Base-by-base conservation (phyloP, 2,888 invertebrate genomes). In the Thyatira batis region DNA sequence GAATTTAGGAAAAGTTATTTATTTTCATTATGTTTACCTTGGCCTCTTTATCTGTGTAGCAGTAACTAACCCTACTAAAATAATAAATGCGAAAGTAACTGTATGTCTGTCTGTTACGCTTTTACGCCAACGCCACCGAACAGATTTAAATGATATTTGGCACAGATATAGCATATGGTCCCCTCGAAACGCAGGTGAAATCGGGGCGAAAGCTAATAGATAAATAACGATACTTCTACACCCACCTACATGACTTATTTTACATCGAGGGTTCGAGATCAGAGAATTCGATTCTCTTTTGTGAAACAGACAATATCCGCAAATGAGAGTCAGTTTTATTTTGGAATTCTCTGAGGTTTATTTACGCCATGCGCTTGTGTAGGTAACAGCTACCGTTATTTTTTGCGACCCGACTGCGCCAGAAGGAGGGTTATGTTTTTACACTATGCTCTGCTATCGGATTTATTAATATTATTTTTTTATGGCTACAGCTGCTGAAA, bases 271-370 rank as follows among this genome's bases (percentile, higher is more conserved):
- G n/a, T n/a, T n/a, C n/a, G n/a, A n/a, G n/a, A 30, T 30, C 1
- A 30, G 3, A 30, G 9, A 11, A 11, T 9, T n/a, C 30, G 30
- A 30, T 30, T 27, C 10, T 1, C 2, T 10, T 33, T 11, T 13
- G n/a, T 13, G 13, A 33, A 33, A n/a, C 33, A 33, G 30, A 11
- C 30, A 30, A 30, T 23, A 13, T 13, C 60, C 54, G 60, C 68
- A 73, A 75, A 72, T 71, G 60, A 71, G n/a, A 64, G 54, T 55
- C 51, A 57, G 64, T 59, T 77, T 71, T 62, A 74, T 65, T 65
- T 63, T 61, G 58, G 51, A 57, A 65, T 56, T 60, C 23, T 49
- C 13, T 45, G 52, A 61, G 54, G n/a, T 58, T 65, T 58, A 57
- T 58, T 65, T 58, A 57, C 51, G 50, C 46, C 49, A 54, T 62